phyloP scores from a whole-genome alignment of 1,140 invertebrate species.

The Drosophila virilis region DNA sequence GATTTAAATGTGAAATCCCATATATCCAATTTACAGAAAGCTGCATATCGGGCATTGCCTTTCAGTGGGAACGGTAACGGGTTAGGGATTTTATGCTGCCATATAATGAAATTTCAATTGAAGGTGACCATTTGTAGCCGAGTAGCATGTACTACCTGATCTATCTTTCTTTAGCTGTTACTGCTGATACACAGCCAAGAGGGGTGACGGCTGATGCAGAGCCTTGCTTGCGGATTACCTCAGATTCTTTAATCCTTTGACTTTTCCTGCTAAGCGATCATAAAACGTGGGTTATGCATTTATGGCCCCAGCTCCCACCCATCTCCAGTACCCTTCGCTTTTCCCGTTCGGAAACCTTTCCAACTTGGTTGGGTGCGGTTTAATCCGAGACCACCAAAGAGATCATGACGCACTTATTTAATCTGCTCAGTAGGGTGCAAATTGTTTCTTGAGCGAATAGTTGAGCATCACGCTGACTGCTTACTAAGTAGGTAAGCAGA shows the following conservation, averaged over 20 bases:
- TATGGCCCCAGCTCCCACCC: conserved; percentile 57
- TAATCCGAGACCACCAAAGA: conserved; percentile 73
- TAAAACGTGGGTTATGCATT: conserved; percentile 79
- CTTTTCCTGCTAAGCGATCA: conserved; percentile 82
- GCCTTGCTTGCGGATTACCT: conserved; percentile 70
- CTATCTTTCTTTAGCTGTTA: background rate
- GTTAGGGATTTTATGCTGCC: conserved; percentile 1
- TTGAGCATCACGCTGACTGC: background rate
- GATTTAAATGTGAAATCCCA: conserved; percentile 77
- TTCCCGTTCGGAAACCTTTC: conserved; percentile 2
- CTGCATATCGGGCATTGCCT: conserved; percentile 66
- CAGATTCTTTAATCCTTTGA: conserved; percentile 72
- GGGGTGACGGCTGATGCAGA: conserved; percentile 36
- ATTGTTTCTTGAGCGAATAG: conserved; percentile 21
- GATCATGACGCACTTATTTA: conserved; percentile 27
- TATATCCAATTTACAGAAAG: conserved; percentile 84
- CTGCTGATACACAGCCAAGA: conserved; percentile 19
- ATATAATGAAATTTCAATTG: conserved; percentile 62
- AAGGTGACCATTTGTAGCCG: conserved; percentile 23
- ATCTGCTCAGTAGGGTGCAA: conserved; percentile 47
- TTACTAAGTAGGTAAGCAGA: conserved; percentile 22
- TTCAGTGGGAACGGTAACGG: conserved; percentile 27
- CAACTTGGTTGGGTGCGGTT: conserved; percentile 57
- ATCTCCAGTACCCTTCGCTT: conserved; percentile 2
- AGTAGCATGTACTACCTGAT: conserved; percentile 19